Evolutionary conservation across 2,888 invertebrate genomes (phyloP).

Genomic region (Heliconius ethilla): DNA sequence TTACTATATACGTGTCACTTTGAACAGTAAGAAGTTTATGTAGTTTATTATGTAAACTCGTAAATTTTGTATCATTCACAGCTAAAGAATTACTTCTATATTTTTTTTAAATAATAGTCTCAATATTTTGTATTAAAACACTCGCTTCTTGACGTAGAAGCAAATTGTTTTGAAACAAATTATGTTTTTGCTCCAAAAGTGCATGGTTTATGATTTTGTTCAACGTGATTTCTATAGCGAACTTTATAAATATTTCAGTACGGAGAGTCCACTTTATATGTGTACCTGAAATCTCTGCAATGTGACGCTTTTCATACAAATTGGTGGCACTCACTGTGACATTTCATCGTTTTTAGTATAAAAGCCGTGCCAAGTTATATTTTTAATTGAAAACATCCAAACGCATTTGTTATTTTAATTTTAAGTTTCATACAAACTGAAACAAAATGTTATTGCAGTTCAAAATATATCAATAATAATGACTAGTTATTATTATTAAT

Average conservation of each 20-base stretch:
- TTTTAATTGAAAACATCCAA: conserved; percentile 22
- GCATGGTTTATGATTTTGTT: background rate
- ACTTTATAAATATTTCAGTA: conserved; percentile 6
- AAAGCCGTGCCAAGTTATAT: conserved; percentile 16
- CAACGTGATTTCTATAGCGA: background rate
- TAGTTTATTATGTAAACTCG: conserved; percentile 34
- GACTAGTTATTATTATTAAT: background rate
- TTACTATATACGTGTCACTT: background rate
- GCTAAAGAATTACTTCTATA: background rate
- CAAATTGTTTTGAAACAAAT: conserved; percentile 4
- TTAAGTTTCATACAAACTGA: background rate
- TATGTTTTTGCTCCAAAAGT: background rate
- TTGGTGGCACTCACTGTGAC: conserved; percentile 11
- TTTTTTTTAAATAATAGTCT: background rate
- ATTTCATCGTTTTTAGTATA: conserved; percentile 10
- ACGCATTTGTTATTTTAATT: conserved; percentile 23
- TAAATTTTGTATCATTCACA: conserved; percentile 12
- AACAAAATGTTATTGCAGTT: conserved; percentile 1
- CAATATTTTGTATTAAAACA: background rate
- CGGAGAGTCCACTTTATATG: conserved; percentile 23
- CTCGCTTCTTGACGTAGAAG: conserved; percentile 5
- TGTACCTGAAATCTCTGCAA: conserved; percentile 35
- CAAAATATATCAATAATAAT: conserved; percentile 7
- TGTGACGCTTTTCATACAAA: conserved; percentile 19
- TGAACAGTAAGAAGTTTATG: background rate